Evolutionary conservation across 2,797 vertebrate genomes (phyloP), one percentile per base, ranked within the genome.

Genomic region (Intellagama lesueurii): DNA sequence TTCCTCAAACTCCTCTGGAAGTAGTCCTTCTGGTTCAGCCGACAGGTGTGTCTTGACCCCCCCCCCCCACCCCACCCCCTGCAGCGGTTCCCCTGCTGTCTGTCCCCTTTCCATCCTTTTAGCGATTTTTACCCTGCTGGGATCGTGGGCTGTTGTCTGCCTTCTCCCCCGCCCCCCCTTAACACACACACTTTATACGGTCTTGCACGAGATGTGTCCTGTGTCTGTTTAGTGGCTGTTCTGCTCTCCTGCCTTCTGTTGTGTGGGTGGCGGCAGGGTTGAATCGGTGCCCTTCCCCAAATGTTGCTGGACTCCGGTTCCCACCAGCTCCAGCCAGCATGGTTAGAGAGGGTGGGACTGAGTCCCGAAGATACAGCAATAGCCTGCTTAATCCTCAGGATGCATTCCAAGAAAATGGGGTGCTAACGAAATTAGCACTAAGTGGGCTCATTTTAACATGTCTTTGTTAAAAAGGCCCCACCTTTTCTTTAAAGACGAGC

Each of bases 1-100:
- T 92, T 92, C 95, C 85, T 94, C 96, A 60, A 91, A 89, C 91
- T 95, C 94, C 86, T 95, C 94, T 92, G 90, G 93, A 83, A 95
- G 93, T 91, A 95, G 93, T 90, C 93, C 94, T 81, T 93, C 95
- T 94, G 93, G 91, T 69, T 90, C 95, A 91, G 60, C 93, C 14
- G 94, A 91, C 93, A 95, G 95, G 94, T 96, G 86, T 16, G 88
- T 93, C 81, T 32, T n/a, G n/a, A n/a, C 2, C 35, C 35, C 81
- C 35, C n/a, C 4, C 49, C 16, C 30, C 11, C 47, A 6, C 22
- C 24, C 73, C 19, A 30, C 22, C 24, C 30, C 47, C 60, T 11
- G 16, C 64, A 16, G 40, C 64, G 5, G 26, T 11, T n/a, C 56
- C 32, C 22, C 22, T 35, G 28, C 26, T 73, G 8, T n/a, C n/a